Evolutionary conservation across 2,888 invertebrate species (phyloP).

Genomic region (Pseudococcus viburni): DNA sequence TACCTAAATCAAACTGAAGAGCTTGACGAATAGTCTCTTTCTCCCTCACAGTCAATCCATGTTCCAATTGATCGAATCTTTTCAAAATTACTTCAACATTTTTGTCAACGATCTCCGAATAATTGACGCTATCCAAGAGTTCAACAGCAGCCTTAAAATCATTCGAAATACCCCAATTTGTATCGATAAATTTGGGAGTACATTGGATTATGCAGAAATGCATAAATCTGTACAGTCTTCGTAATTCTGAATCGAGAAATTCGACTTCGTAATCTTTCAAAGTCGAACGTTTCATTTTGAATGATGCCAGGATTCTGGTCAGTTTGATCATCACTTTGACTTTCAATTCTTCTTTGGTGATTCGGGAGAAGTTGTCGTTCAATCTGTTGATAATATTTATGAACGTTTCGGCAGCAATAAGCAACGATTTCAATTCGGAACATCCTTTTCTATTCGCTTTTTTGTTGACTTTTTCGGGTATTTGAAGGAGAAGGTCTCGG

Average conservation of each 20-base stretch:
- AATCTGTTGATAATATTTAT: neutral
- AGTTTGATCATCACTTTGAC: neutral
- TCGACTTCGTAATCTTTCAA: neutral
- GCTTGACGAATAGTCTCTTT: neutral
- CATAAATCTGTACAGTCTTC: neutral
- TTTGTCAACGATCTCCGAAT: neutral
- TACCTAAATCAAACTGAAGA: neutral
- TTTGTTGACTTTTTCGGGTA: neutral
- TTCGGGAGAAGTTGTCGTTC: neutral
- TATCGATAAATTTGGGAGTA: neutral
- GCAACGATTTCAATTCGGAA: neutral
- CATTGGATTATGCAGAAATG: neutral
- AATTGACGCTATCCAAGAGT: neutral
- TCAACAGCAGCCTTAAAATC: neutral
- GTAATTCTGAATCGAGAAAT: neutral
- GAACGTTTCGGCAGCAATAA: neutral
- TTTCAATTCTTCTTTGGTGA: neutral
- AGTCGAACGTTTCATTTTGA: neutral
- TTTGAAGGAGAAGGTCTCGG: neutral
- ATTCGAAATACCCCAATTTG: neutral
- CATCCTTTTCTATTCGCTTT: neutral
- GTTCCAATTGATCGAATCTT: neutral
- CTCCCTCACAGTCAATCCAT: neutral
- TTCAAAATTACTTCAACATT: neutral
- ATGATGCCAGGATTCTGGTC: neutral